A percentile compares a stretch with the other conserved stretches of the same genome.
These are phyloP conservation scores for Platypus cylindrus DNA, from an alignment of 2,888 invertebrate genomes.

Conservation along the genomic window DNA sequence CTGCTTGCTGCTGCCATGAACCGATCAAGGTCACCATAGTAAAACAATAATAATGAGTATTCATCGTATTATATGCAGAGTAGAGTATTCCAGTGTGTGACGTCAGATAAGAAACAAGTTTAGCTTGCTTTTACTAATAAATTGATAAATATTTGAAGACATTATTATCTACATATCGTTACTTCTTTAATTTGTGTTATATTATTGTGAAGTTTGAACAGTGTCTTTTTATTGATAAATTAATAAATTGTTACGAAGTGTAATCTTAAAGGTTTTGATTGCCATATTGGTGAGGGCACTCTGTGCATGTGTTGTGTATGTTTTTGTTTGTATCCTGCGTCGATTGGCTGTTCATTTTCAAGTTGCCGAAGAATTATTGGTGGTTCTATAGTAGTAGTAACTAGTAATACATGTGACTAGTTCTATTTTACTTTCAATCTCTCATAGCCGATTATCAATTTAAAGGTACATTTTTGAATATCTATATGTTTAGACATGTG, in stretches of 20 bases:
- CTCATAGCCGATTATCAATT: conserved; percentile 9
- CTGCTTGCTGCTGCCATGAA: neutral
- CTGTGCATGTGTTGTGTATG: conserved; percentile 7
- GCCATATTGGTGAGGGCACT: conserved; percentile 14
- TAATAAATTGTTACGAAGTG: neutral
- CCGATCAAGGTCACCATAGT: conserved; percentile 11
- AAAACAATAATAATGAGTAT: conserved; percentile 12
- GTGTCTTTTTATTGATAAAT: conserved; percentile 6
- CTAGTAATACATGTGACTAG: conserved; percentile 14
- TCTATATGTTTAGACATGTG: conserved; percentile 2
- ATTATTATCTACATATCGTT: conserved; percentile 3
- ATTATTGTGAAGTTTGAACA: conserved; percentile 1
- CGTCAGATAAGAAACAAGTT: conserved; percentile 13
- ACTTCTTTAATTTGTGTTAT: conserved; percentile 1
- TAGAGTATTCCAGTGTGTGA: conserved; percentile 7
- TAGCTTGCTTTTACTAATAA: conserved; percentile 9
- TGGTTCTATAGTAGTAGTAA: no score
- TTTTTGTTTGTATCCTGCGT: conserved; percentile 10
- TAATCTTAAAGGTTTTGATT: conserved; percentile 16
- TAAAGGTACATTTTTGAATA: conserved; percentile 5
- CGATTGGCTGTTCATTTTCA: conserved; percentile 12
- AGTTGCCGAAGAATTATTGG: no score
- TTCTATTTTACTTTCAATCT: conserved; percentile 5
- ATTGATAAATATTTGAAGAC: conserved; percentile 4
- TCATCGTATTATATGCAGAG: no score